These are phyloP conservation scores for Nephrotoma flavescens DNA, from an alignment of 2,888 invertebrate species.

Conservation along the genomic window DNA sequence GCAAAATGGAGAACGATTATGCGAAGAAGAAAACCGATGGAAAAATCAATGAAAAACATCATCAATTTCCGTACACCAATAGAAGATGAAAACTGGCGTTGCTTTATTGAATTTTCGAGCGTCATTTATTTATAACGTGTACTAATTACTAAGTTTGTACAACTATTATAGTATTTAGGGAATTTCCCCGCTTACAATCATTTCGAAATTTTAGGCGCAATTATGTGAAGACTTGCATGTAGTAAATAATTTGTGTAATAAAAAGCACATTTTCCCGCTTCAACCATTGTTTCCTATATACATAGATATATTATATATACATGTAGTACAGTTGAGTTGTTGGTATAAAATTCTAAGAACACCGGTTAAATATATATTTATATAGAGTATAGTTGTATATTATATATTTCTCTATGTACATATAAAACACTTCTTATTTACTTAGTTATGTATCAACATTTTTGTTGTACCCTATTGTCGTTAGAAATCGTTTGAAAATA, in stretches of 20 bases:
- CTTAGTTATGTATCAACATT: background rate
- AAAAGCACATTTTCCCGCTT: background rate
- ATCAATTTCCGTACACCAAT: background rate
- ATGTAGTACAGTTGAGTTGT: background rate
- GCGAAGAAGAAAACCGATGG: background rate
- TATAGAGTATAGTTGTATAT: background rate
- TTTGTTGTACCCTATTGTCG: background rate
- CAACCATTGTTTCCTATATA: background rate
- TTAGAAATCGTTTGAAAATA: background rate
- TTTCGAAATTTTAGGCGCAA: background rate
- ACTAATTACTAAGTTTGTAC: background rate
- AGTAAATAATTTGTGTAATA: background rate
- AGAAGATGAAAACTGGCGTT: background rate
- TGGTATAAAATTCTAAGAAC: background rate
- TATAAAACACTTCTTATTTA: background rate
- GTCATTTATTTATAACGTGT: background rate
- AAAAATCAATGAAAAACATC: background rate
- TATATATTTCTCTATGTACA: background rate
- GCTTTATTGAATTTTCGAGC: background rate
- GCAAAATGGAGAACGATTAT: background rate
- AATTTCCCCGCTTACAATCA: background rate
- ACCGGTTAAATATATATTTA: background rate
- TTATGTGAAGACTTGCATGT: background rate
- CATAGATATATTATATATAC: too few relatives aligned
- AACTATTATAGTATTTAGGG: background rate